These are phyloP conservation scores for Brotula barbata DNA, from an alignment of 2,797 vertebrate species.

Conservation along the genomic window DNA sequence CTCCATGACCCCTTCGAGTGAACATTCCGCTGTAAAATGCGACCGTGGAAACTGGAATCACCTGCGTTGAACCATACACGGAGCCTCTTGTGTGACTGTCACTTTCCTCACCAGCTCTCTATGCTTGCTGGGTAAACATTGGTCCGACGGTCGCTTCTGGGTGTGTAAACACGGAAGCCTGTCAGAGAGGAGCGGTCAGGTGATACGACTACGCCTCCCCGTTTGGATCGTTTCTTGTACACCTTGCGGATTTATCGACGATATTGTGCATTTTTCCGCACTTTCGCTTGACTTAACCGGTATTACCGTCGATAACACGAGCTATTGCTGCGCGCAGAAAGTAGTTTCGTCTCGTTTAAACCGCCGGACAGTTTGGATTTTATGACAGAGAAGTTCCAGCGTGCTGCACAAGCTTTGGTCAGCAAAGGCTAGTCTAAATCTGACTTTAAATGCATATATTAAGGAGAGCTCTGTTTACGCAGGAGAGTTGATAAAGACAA, in stretches of 20 bases:
- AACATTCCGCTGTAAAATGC: constrained; percentile 88
- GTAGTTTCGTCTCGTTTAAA: too few species aligned
- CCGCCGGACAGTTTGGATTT: too few species aligned
- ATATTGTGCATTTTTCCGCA: background rate
- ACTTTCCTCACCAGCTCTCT: constrained; percentile 67
- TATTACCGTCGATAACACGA: background rate
- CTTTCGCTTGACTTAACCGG: background rate
- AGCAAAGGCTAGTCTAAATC: background rate
- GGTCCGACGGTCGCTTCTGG: constrained; percentile 58
- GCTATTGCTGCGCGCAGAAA: background rate
- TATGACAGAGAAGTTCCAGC: background rate
- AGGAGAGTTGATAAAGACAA: background rate
- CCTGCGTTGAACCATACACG: constrained; percentile 76
- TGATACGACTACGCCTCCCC: constrained; percentile 47
- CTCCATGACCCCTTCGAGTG: constrained; percentile 94
- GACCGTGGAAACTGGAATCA: constrained; percentile 73
- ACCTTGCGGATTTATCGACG: constrained; percentile 12
- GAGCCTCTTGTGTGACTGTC: constrained; percentile 72
- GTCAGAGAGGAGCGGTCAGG: constrained; percentile 58
- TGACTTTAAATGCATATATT: background rate
- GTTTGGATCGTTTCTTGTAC: constrained; percentile 41
- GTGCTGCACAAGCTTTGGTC: background rate
- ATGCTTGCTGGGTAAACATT: constrained; percentile 72
- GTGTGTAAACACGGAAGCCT: constrained; percentile 84
- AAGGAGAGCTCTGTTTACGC: background rate